phyloP scores from a whole-genome alignment of 1,140 invertebrate genomes.

The Orchesella cincta region DNA sequence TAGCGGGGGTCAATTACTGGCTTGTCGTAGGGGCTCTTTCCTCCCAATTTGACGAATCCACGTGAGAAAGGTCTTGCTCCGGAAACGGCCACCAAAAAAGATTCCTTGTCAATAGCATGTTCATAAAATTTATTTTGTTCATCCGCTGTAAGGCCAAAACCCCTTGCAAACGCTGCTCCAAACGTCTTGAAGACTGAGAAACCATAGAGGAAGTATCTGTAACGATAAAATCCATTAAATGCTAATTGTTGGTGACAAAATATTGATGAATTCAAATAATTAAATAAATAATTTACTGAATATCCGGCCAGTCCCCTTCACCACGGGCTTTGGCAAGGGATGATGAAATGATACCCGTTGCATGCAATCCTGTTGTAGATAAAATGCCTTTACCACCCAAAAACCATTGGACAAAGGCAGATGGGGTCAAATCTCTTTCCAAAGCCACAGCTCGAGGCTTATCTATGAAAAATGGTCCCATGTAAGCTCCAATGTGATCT shows the following conservation, averaged over 20 bases:
- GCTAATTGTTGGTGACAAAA: no score
- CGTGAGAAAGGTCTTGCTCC: slow-evolving; percentile 18
- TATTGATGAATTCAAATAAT: no score
- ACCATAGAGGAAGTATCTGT: slow-evolving; percentile 13
- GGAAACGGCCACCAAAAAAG: not conserved
- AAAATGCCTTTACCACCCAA: not conserved
- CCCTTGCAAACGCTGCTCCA: not conserved
- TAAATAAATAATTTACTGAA: no score
- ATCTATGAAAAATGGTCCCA: slow-evolving; percentile 44
- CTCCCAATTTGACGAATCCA: not conserved
- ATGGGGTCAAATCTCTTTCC: slow-evolving; percentile 40
- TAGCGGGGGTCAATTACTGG: slow-evolving; percentile 12
- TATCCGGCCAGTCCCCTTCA: slow-evolving; percentile 19
- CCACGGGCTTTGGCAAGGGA: slow-evolving; percentile 11
- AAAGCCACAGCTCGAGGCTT: slow-evolving; percentile 29
- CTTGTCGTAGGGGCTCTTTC: slow-evolving; percentile 4
- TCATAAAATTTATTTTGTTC: slow-evolving; percentile 9
- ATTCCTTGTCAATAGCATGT: not conserved
- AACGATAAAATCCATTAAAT: no score
- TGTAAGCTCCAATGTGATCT: slow-evolving; percentile 53
- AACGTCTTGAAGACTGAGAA: slow-evolving; percentile 16
- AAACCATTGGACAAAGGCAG: slow-evolving; percentile 29
- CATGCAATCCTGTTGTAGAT: not conserved
- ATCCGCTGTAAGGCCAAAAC: not conserved
- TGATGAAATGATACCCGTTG: slow-evolving; percentile 9